Percentiles rank a stretch among this genome's conserved stretches.
phyloP scores from a whole-genome alignment of 2,888 invertebrate genomes.

The Xanthia icteritia region DNA sequence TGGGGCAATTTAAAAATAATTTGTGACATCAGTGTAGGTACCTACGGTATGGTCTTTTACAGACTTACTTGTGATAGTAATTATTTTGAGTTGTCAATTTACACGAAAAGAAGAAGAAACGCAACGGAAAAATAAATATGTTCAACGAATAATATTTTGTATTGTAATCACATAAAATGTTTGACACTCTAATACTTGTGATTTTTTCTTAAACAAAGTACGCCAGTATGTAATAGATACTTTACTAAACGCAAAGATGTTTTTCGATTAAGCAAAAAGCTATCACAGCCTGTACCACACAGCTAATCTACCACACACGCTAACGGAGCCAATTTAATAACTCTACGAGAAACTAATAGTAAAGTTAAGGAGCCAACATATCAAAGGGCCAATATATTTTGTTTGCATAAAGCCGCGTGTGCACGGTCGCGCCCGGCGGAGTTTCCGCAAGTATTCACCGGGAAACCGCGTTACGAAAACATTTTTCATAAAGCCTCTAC shows the following conservation, averaged over 20 bases:
- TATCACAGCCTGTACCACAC: not conserved
- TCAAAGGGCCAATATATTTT: constrained; percentile 81
- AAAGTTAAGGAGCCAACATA: constrained; percentile 77
- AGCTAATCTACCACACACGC: constrained; percentile 38
- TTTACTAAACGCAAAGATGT: not conserved
- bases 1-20: constrained; percentile 27
- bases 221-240: not conserved
- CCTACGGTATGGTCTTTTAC: not conserved
- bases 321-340: constrained; percentile 69
- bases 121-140: not conserved
- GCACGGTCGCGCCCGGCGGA: constrained; percentile 67
- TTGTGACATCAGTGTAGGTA: constrained; percentile 17
- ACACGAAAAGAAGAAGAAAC: not conserved
- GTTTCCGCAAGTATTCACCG: constrained; percentile 76
- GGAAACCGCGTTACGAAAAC: constrained; percentile 79
- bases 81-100: not conserved
- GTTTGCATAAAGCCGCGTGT: constrained; percentile 76
- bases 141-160: not conserved
- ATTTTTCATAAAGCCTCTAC: constrained; percentile 88
- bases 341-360: constrained; percentile 75
- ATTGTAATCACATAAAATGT: not conserved
- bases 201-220: not conserved
- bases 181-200: not conserved
- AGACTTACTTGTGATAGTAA: not conserved
- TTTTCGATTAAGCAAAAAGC: constrained; percentile 13